Base-by-base conservation (phyloP, 1,140 invertebrate genomes). In the Delia radicum region DNA sequence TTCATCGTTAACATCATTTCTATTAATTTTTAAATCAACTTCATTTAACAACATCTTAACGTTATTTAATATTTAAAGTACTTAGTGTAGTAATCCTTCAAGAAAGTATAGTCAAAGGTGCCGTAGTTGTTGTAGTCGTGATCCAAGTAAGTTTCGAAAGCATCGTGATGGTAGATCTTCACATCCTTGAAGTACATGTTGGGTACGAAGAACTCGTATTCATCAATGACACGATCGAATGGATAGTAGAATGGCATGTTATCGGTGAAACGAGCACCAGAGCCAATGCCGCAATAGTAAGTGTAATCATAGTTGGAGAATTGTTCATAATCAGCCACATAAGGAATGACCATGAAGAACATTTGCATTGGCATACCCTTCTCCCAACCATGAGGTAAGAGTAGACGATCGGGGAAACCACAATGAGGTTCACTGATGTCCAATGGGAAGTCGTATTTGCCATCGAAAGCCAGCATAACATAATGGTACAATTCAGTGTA, bases 371-470 rank as follows among this genome's bases (percentile, higher is more conserved):
- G 84, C 85, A 90, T 88, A 37, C 90, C 90, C 62, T 87, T 85
- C 29, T 82, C 79, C 77, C 83, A 89, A 76, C 91, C 90, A 74
- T 82, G 89, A n/a, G 90, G 90, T 28, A 91, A 78, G 2, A 89
- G 75, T 0, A 91, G 82, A 63, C 90, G 84, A 18, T 86, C 81
- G 73, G 84, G 84, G 82, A 83, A 86, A 31, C 80, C 82, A n/a
- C n/a, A n/a, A 62, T 83, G 82, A n/a, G 82, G 37, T 79, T 84
- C 82, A 29, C 75, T 79, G 15, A 83, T 79, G 76, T 84, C 81
- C 79, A 85, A 76, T 13, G 81, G n/a, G n/a, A n/a, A n/a, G n/a
- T n/a, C n/a, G n/a, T n/a, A n/a, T n/a, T n/a, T n/a, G n/a, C n/a
- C n/a, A 80, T 87, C 80, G 15, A 86, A 78, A 21, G 86, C 86